phyloP scores from a whole-genome alignment of 2,113 vertebrate species.

The Candoia aspera region DNA sequence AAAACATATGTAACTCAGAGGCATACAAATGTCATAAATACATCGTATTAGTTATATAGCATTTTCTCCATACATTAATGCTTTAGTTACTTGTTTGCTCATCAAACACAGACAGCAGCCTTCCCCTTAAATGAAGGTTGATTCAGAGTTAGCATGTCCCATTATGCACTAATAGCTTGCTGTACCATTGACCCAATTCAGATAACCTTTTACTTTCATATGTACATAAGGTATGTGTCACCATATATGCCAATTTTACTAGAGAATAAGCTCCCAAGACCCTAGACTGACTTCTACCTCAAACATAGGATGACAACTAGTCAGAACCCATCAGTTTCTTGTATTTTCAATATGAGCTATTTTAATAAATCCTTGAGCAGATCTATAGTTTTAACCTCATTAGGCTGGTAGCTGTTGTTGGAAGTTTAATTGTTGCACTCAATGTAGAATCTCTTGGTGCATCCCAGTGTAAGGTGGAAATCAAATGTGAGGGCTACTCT shows the following conservation, averaged over 20 bases:
- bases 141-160: not conserved
- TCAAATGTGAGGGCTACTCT: not conserved
- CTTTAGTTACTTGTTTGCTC: not conserved
- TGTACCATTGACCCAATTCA: not conserved
- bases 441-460: not conserved
- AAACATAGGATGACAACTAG: constrained; percentile 48
- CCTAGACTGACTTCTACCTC: constrained; percentile 30
- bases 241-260: constrained; percentile 9
- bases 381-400: constrained; percentile 44
- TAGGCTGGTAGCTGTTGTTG: constrained; percentile 39
- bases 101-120: not conserved
- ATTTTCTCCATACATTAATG: not conserved
- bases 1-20: not conserved
- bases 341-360: constrained; percentile 5
- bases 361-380: constrained; percentile 51
- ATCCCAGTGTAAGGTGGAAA: not conserved
- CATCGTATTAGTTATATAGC: not conserved
- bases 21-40: not conserved
- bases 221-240: constrained; percentile 13
- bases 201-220: not conserved
- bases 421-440: constrained; percentile 32
- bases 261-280: not conserved
- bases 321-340: constrained; percentile 41
- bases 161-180: not conserved
- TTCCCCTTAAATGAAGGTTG: not conserved